Evolutionary conservation across 2,113 vertebrate genomes (phyloP), one percentile per base, ranked within the genome.

Genomic region (Dinomys branickii): DNA sequence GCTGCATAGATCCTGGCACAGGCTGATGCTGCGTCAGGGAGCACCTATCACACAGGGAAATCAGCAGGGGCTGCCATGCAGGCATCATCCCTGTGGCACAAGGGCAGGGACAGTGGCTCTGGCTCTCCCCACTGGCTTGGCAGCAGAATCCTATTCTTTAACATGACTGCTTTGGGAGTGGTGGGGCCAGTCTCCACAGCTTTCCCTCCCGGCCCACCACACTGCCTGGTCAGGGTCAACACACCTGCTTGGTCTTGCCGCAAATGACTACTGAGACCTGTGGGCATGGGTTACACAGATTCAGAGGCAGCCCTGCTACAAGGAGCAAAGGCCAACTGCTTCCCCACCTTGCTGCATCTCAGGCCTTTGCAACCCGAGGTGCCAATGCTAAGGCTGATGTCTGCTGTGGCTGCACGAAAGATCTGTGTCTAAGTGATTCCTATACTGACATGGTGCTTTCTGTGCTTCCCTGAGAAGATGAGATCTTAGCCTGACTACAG

Each of bases 31-130:
- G 47, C 61, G 47, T 54, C 19, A 41, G 41, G 58, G 24, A n/a
- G 11, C 0, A 28, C 54, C 47, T 1, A 2, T 7, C n/a, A 58
- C n/a, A 14, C 3, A 17, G 7, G 2, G 1, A 50, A 73, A 11
- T 13, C 16, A 24, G 14, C n/a, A 6, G 24, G 2, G 7, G 35
- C 52, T 52, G 30, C 41, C 71, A 26, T 14, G 71, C 71, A 44
- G 13, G 24, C 3, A 6, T 0, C 5, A 4, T 50, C 28, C 35
- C 0, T 26, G 73, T 75, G 41, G 41, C 41, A 28, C 28, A 13
- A 11, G 41, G 73, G n/a, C 33, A 35, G 22, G 73, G 73, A 44
- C 22, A 47, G 38, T 28, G 24, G 73, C 24, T 38, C 38, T 44
- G 73, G 77, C 77, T 54, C 17, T 80, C 16, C 50, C 50, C 4